phyloP scores from a whole-genome alignment of 2,113 vertebrate genomes.

The Rhinolophus sinicus region DNA sequence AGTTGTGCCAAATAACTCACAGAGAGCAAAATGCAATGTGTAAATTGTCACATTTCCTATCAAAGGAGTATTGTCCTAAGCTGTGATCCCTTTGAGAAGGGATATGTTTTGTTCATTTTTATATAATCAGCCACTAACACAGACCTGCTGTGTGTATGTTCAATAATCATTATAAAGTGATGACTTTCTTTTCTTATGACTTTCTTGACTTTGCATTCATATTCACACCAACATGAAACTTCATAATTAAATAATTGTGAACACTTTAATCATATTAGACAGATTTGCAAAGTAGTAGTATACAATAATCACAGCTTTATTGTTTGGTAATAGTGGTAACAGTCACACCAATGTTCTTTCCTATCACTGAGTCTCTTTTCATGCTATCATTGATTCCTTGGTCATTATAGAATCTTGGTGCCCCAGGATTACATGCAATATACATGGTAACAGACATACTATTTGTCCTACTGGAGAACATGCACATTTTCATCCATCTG shows the following conservation, averaged over 20 bases:
- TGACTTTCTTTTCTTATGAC: not conserved
- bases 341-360: not conserved
- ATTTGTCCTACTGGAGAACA: not conserved
- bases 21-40: not conserved
- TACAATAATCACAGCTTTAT: not conserved
- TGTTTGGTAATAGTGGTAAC: not conserved
- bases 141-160: not conserved
- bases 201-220: not conserved
- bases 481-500: not conserved
- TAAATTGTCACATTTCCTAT: not conserved
- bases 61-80: not conserved
- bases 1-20: not conserved
- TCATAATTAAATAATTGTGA: not conserved
- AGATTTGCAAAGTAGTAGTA: not conserved
- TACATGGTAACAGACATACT: not conserved
- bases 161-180: not conserved
- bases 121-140: not conserved
- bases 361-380: not conserved
- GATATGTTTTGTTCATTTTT: not conserved
- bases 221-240: not conserved
- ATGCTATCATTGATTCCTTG: not conserved
- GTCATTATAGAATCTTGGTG: not conserved
- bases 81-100: not conserved
- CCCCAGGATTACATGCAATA: not conserved
- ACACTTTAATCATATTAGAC: not conserved